Evolutionary conservation across 2,113 vertebrate species (phyloP).

Genomic region (Epinephelus cyanopodus): DNA sequence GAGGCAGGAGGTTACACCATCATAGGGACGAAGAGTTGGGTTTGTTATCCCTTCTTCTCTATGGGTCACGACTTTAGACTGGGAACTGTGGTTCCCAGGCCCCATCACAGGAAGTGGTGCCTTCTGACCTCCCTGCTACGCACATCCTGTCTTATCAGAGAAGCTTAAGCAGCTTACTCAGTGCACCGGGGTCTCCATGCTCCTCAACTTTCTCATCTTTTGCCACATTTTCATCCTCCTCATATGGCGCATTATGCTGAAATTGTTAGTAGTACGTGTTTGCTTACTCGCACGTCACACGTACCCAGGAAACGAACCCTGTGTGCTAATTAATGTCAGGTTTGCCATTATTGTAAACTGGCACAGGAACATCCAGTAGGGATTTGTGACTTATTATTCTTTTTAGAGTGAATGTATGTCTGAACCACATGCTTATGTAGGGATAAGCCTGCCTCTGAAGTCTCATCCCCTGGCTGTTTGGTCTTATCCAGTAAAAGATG

Average conservation of each 20-base stretch:
- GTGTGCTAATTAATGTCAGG: not conserved
- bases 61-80: constrained; percentile 53
- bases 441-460: constrained; percentile 63
- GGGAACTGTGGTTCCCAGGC: constrained; percentile 81
- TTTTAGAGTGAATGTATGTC: constrained; percentile 44
- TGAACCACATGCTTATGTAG: constrained; percentile 50
- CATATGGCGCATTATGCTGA: not conserved
- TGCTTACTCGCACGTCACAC: not conserved
- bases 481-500: constrained; percentile 46
- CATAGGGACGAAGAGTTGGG: constrained; percentile 22
- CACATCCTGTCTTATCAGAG: constrained; percentile 79
- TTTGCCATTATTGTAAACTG: constrained; percentile 17
- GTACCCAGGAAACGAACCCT: not conserved
- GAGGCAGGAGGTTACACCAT: constrained; percentile 28
- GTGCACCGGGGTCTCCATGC: constrained; percentile 5
- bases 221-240: constrained; percentile 13
- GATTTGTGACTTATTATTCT: constrained; percentile 48
- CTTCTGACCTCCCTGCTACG: constrained; percentile 80
- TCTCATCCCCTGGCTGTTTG: constrained; percentile 60
- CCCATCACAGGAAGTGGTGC: constrained; percentile 83
- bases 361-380: constrained; percentile 26
- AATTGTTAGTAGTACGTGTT: not conserved
- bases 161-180: constrained; percentile 63
- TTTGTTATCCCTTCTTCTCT: constrained; percentile 54
- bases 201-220: constrained; percentile 23